These are phyloP conservation scores for Pluvialis apricaria DNA, from an alignment of 2,113 vertebrate species.

Conservation along the genomic window DNA sequence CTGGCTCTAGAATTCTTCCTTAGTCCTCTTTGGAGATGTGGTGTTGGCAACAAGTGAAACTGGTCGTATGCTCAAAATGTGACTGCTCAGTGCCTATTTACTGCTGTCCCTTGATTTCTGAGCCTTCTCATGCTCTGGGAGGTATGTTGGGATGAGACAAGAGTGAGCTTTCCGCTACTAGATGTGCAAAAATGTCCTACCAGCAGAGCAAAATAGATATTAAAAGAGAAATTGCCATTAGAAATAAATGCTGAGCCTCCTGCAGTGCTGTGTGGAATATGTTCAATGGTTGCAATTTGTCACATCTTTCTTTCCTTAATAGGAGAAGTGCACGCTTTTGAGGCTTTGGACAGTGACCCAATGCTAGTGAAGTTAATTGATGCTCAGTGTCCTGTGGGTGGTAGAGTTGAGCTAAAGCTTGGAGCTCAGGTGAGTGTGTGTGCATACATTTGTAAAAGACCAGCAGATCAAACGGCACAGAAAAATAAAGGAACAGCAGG, in stretches of 20 bases:
- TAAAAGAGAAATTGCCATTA: neutral
- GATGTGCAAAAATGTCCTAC: neutral
- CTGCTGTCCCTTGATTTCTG: neutral
- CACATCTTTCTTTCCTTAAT: neutral
- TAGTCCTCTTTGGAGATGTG: neutral
- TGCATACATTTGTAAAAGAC: neutral
- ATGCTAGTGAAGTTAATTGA: slow-evolving; percentile 80
- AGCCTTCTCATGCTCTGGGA: neutral
- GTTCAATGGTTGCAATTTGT: neutral
- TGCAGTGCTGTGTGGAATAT: neutral
- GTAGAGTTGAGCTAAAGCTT: slow-evolving; percentile 85
- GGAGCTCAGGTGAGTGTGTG: slow-evolving; percentile 85
- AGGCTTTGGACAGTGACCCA: slow-evolving; percentile 91
- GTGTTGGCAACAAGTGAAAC: neutral
- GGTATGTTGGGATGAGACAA: neutral
- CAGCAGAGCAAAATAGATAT: neutral
- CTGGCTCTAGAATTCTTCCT: neutral
- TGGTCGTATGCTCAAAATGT: neutral
- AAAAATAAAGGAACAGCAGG: neutral
- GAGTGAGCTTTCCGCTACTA: neutral
- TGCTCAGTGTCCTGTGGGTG: slow-evolving; percentile 85
- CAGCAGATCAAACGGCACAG: neutral
- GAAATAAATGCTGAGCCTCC: neutral
- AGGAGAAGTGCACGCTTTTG: slow-evolving; percentile 80
- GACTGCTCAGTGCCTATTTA: neutral